Conservation (phyloP, 2,113 vertebrate species). For the Pipra filicauda region DNA sequence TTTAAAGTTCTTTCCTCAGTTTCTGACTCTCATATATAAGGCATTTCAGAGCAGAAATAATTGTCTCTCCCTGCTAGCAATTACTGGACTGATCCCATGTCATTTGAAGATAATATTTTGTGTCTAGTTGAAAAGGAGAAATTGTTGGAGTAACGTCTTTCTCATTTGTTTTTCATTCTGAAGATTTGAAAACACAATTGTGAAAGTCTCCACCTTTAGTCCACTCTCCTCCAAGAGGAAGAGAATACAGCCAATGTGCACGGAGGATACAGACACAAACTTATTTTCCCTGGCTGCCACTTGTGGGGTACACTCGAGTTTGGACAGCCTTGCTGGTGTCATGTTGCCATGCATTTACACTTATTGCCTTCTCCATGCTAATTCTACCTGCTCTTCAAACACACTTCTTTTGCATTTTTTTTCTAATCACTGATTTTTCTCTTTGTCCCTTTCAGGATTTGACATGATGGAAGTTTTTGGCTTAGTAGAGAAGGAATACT, state of each 20-base stretch:
- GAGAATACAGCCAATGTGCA: background rate
- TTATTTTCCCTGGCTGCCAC: background rate
- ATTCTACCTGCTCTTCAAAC: background rate
- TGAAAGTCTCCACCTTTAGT: background rate
- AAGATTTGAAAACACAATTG: background rate
- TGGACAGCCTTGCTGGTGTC: background rate
- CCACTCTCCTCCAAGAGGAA: background rate
- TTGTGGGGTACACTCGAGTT: background rate
- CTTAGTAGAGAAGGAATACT: conserved; percentile 81
- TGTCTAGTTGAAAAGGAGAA: background rate
- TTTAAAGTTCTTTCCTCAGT: background rate
- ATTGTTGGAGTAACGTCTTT: background rate
- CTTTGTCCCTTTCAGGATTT: conserved; percentile 75
- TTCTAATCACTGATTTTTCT: background rate
- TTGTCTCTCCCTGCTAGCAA: background rate
- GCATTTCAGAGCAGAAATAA: background rate
- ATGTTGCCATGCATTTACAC: background rate
- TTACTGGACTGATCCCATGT: background rate
- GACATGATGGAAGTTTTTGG: conserved; percentile 93
- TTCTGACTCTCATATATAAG: background rate
- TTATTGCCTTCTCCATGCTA: background rate
- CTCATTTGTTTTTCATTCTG: background rate
- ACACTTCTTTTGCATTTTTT: background rate
- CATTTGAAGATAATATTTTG: conserved; percentile 23
- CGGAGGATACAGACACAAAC: background rate